Evolutionary conservation across 2,797 vertebrate species (phyloP), one percentile per base, ranked within the genome.

Genomic region (Taenioides sp.): DNA sequence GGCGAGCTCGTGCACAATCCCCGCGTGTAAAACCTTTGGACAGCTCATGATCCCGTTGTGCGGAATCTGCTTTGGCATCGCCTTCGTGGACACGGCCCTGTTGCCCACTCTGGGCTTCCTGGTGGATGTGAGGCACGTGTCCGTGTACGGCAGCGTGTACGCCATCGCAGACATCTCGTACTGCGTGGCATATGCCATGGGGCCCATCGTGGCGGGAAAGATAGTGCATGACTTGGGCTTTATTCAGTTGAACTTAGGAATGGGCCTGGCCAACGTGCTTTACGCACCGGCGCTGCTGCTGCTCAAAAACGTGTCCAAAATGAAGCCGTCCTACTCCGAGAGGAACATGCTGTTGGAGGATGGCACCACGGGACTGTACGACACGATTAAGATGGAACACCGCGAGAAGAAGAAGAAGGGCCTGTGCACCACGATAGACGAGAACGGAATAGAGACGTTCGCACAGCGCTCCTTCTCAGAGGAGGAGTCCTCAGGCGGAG

Each of bases 131-230:
- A 96, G 98, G 17, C 92, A 99, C 1, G 96, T 97, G 70, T 99
- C 97, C 0, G 97, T 99, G 78, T 99, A 99, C 0, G 98, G 98
- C 76, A 98, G 97, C 3, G 97, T 99, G 76, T 99, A 99, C 0
- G 98, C 98, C 82, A 98, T 99, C 7, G 98, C 98, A 0, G 98
- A 99, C 87, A 98, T 99, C 91, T 99, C 98, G 49, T 99, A 99
- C 78, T 99, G 93, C 0, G 94, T 99, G 86, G 98, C 98, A 0
- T 99, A 99, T 0, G 98, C 98, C 50, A 83, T 98, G 73, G 98
- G 98, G 68, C 98, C 98, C 66, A 85, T 99, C 0, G 96, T 94
- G 71, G 98, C 98, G 0, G 96, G 98, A 54, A 95, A 99, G 83
- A 98, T 99, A 3, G 98, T 99, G 62, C 97, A 99, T 84, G 92